Conservation (phyloP, 2,113 vertebrate species). For the Cyanistes caeruleus region DNA sequence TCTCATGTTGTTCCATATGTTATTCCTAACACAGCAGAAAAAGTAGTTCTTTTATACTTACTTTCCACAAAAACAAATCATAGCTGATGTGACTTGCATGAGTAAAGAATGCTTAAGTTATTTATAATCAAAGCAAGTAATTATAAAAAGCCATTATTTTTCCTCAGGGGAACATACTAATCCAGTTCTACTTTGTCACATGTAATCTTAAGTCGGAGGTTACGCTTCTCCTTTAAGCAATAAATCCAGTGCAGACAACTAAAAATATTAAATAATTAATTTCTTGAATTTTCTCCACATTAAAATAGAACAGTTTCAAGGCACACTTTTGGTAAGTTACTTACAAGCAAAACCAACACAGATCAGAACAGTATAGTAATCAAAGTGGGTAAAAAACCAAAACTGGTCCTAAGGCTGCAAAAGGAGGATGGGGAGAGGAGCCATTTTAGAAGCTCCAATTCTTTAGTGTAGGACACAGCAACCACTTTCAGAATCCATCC, state of each 20-base stretch:
- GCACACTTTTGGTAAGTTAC: neutral
- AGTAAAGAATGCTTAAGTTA: neutral
- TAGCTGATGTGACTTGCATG: neutral
- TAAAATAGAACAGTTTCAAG: neutral
- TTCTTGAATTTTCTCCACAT: neutral
- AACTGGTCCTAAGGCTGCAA: neutral
- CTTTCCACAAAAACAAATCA: neutral
- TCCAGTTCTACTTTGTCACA: neutral
- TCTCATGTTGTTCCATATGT: neutral
- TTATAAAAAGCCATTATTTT: neutral
- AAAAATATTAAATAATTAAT: neutral
- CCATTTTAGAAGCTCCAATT: slow-evolving; percentile 28
- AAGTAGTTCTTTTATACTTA: neutral
- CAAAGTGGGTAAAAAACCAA: neutral
- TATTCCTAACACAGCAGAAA: neutral
- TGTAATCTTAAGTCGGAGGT: neutral
- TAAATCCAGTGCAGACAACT: neutral
- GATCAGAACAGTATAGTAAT: neutral
- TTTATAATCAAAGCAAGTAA: neutral
- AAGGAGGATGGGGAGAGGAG: neutral
- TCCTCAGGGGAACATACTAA: neutral
- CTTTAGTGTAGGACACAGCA: neutral
- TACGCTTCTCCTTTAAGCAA: neutral
- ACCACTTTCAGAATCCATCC: neutral
- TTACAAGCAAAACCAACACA: neutral